phyloP scores from a whole-genome alignment of 1,140 invertebrate species.

The Agrilus planipennis region DNA sequence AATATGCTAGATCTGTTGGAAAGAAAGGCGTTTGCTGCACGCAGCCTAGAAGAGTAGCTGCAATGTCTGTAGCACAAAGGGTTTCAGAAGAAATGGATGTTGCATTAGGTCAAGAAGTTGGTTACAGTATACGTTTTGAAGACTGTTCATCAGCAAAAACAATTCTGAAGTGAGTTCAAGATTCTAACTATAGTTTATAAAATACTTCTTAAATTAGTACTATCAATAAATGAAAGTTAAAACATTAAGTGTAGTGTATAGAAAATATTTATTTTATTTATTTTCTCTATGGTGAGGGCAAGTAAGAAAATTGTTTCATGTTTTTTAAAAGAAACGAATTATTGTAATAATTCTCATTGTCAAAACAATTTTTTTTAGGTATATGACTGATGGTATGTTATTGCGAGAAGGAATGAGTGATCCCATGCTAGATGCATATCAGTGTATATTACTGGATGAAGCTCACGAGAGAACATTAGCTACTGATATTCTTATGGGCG shows the following conservation, averaged over 20 bases:
- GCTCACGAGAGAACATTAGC: constrained; percentile 98
- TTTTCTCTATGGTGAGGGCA: no score
- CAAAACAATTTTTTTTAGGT: no score
- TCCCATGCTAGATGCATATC: constrained; percentile 93
- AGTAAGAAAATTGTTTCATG: no score
- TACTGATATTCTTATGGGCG: constrained; percentile 98
- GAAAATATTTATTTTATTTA: no score
- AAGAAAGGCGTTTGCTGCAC: constrained; percentile 91
- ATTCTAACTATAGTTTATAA: no score
- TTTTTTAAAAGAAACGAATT: no score
- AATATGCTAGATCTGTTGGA: constrained; percentile 64
- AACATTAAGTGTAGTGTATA: no score
- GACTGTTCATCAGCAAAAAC: constrained; percentile 96
- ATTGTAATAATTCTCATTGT: no score
- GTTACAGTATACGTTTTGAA: constrained; percentile 99
- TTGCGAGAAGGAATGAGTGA: constrained; percentile 98
- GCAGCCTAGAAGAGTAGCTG: constrained; percentile 93
- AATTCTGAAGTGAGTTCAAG: constrained; percentile 49
- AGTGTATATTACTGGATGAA: constrained; percentile 94
- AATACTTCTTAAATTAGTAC: no score
- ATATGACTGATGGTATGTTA: constrained; percentile 99
- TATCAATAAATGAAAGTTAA: no score
- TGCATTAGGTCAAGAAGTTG: constrained; percentile 85
- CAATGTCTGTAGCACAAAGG: constrained; percentile 96
- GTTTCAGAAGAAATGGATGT: constrained; percentile 99